Conservation (phyloP, 2,113 vertebrate species). For the Cranoglanis bouderius region DNA sequence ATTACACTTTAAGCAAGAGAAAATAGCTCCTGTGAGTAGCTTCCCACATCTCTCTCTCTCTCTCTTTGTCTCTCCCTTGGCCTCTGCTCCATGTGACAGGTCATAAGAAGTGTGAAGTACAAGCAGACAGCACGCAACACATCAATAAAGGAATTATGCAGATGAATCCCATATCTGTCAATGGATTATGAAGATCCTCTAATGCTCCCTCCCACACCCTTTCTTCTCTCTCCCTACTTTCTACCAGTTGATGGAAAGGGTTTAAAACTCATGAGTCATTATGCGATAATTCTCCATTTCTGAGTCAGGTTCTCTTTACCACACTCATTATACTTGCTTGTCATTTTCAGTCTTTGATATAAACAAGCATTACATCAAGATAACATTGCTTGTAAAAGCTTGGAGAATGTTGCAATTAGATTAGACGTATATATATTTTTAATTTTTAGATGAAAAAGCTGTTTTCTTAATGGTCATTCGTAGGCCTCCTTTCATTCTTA, state of each 20-base stretch:
- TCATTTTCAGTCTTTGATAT: not conserved
- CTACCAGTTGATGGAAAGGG: conserved; percentile 59
- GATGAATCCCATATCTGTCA: conserved; percentile 69
- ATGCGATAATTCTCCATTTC: conserved; percentile 31
- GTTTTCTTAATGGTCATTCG: conserved; percentile 19
- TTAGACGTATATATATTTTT: conserved; percentile 24
- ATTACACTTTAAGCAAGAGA: conserved; percentile 76
- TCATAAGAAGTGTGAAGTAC: conserved; percentile 55
- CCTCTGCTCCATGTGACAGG: conserved; percentile 64
- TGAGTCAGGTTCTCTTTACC: conserved; percentile 6
- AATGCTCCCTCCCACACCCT: not conserved
- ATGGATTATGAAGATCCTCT: conserved; percentile 63
- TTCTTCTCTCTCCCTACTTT: conserved; percentile 45
- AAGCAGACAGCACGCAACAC: conserved; percentile 55
- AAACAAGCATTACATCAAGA: conserved; percentile 26
- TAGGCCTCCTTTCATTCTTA: not conserved
- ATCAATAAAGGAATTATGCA: conserved; percentile 73
- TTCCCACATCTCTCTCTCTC: conserved; percentile 56
- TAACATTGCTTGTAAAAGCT: not conserved
- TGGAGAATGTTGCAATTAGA: conserved; percentile 20
- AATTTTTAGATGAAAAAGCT: not conserved
- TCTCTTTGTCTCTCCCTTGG: conserved; percentile 5
- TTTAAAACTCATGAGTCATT: conserved; percentile 47
- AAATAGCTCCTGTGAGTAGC: conserved; percentile 72
- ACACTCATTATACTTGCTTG: not conserved